phyloP scores from a whole-genome alignment of 1,140 invertebrate genomes.

The Manduca sexta region DNA sequence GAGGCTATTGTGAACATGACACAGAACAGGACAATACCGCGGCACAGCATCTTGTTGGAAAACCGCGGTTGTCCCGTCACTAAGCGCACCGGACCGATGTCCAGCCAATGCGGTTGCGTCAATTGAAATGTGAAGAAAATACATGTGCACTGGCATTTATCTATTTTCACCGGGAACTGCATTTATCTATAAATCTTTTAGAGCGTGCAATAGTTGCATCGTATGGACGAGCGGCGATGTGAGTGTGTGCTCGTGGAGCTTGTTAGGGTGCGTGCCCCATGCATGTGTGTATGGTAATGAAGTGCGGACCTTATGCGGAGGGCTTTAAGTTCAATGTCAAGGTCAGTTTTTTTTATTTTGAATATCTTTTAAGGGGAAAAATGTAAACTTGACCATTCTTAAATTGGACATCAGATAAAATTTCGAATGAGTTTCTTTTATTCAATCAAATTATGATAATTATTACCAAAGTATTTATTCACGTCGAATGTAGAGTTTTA shows the following conservation, averaged over 20 bases:
- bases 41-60: slow-evolving; percentile 48
- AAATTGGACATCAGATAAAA: no score
- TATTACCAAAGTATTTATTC: no score
- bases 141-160: slow-evolving; percentile 72
- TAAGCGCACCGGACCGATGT: slow-evolving; percentile 37
- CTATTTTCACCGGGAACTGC: slow-evolving; percentile 73
- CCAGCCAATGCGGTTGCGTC: slow-evolving; percentile 57
- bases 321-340: slow-evolving; percentile 10
- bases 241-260: slow-evolving; percentile 34
- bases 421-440: no score
- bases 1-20: slow-evolving; percentile 40
- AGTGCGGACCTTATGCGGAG: slow-evolving; percentile 6
- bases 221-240: slow-evolving; percentile 59
- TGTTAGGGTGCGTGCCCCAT: neutral
- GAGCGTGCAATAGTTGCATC: slow-evolving; percentile 73
- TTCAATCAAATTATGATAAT: no score
- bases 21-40: slow-evolving; percentile 53
- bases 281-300: slow-evolving; percentile 8
- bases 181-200: slow-evolving; percentile 74
- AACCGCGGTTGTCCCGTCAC: slow-evolving; percentile 38
- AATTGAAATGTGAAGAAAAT: slow-evolving; percentile 68
- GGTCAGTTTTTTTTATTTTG: neutral
- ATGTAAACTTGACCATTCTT: no score
- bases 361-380: no score
- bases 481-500: no score